Evolutionary conservation across 2,113 vertebrate species (phyloP).

Genomic region (Nannospalax galili): DNA sequence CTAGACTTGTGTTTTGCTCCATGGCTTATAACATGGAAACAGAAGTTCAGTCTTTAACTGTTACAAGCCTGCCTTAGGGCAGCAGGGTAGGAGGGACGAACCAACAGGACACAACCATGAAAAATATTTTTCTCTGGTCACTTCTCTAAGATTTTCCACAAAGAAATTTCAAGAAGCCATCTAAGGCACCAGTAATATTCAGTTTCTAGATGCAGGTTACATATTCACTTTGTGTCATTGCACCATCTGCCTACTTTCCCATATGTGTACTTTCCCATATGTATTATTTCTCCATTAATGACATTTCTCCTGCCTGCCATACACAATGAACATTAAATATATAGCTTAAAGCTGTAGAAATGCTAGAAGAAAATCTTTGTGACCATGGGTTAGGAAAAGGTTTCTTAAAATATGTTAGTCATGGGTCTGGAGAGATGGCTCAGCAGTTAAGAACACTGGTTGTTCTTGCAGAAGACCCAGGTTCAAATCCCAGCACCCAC

Average conservation of each 20-base stretch:
- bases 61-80: too few relatives aligned
- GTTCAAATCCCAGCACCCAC: too few relatives aligned
- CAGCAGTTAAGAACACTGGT: too few relatives aligned
- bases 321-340: neutral
- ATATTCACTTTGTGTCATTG: neutral
- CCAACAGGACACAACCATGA: fast-evolving
- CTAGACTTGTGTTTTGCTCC: neutral
- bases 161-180: neutral
- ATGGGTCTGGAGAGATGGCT: too few relatives aligned
- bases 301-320: neutral
- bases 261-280: neutral
- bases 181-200: neutral
- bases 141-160: neutral
- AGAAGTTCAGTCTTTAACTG: neutral
- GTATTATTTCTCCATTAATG: conserved; percentile 10
- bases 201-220: neutral
- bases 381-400: neutral
- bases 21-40: neutral
- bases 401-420: neutral
- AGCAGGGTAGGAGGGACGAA: neutral
- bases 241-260: neutral
- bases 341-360: conserved; percentile 25
- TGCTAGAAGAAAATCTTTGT: conserved; percentile 16
- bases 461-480: too few relatives aligned
- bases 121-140: neutral